Evolutionary conservation across 2,888 invertebrate species (phyloP), one percentile per base, ranked within the genome.

Genomic region (Onchidella celtica): DNA sequence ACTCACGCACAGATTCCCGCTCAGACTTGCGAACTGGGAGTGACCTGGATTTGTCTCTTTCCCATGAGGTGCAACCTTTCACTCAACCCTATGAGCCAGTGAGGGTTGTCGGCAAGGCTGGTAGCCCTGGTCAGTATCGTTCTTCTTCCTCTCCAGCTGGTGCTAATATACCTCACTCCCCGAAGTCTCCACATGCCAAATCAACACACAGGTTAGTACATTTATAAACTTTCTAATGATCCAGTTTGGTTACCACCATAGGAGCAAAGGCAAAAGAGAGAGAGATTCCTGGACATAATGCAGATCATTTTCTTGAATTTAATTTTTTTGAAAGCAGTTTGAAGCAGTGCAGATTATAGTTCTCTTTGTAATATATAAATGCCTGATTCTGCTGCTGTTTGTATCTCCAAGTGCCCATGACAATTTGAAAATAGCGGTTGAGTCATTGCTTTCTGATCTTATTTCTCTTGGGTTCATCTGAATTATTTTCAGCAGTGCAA

Each of bases 171-270:
- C 68, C 85, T 82, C 27, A 84, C 82, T 77, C 78, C 36, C 82
- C 83, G 21, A 78, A 81, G 59, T 81, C 86, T 1, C 85, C 84
- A 24, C 86, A 90, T 91, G 94, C 95, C 83, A 95, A 95, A 93
- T 95, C 95, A 14, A n/a, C n/a, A n/a, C 79, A 79, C 73, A 79
- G 79, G 79, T 79, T 14, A 47, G 70, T 27, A 77, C 17, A n/a
- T n/a, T n/a, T n/a, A n/a, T n/a, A n/a, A n/a, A n/a, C n/a, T n/a
- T n/a, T n/a, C n/a, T n/a, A n/a, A n/a, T n/a, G n/a, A n/a, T n/a
- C n/a, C n/a, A n/a, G n/a, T n/a, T n/a, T n/a, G n/a, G n/a, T n/a
- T n/a, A n/a, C n/a, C n/a, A n/a, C n/a, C n/a, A n/a, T n/a, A n/a
- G n/a, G n/a, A n/a, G n/a, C n/a, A n/a, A n/a, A n/a, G n/a, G n/a